Evolutionary conservation across 1,140 invertebrate genomes (phyloP).

Genomic region (Papilio dardanus): DNA sequence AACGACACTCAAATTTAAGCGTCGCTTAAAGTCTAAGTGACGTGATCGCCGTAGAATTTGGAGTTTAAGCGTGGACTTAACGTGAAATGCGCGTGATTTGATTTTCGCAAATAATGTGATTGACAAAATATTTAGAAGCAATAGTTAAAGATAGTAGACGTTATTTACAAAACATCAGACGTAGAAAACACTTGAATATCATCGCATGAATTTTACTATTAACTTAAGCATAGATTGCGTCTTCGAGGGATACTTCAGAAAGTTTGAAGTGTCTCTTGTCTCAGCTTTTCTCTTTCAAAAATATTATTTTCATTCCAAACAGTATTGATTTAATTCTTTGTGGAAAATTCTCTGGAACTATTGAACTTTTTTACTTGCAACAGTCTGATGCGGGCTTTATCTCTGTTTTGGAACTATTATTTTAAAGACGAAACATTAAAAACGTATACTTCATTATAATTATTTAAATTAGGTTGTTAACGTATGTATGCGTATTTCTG

Average conservation of each 20-base stretch:
- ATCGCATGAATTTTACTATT: neutral
- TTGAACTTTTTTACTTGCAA: neutral
- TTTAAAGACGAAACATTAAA: neutral
- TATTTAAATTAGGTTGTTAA: no score
- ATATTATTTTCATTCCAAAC: slow-evolving; percentile 6
- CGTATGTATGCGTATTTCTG: no score
- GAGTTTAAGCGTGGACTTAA: no score
- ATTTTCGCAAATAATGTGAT: slow-evolving; percentile 15
- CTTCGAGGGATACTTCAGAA: neutral
- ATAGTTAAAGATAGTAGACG: neutral
- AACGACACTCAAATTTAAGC: no score
- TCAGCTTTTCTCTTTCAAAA: neutral
- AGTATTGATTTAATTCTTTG: neutral
- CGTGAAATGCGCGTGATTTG: neutral
- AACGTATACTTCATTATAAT: no score
- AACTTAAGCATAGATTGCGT: neutral
- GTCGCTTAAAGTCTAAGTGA: no score
- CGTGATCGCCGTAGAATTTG: no score
- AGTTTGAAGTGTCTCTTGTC: slow-evolving; percentile 9
- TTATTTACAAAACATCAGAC: neutral
- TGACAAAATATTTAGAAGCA: neutral
- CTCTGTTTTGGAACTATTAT: neutral
- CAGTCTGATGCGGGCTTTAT: neutral
- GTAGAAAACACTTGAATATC: slow-evolving; percentile 6
- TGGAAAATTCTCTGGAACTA: neutral